phyloP scores from a whole-genome alignment of 2,797 vertebrate genomes.

The Centropyge bicolor region DNA sequence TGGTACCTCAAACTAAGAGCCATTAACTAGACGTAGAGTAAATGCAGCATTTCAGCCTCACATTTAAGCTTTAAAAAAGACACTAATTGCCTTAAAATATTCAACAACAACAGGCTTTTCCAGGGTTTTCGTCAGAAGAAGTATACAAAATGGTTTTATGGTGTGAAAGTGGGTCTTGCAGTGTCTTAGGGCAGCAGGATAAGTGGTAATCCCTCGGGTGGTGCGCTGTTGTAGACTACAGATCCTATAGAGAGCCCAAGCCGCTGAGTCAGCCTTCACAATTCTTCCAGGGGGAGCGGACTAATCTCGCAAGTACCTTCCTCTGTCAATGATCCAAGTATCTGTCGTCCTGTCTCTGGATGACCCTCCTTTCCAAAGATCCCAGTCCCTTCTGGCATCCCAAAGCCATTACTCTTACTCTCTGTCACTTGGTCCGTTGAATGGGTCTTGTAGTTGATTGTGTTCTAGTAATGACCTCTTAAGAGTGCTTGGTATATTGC shows the following conservation, averaged over 20 bases:
- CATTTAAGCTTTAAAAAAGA: constrained; percentile 18
- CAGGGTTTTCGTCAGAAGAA: constrained; percentile 34
- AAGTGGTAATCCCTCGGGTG: constrained; percentile 71
- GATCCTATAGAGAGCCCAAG: constrained; percentile 51
- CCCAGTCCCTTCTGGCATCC: constrained; percentile 10
- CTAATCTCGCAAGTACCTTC: constrained; percentile 69
- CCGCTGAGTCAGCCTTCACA: constrained; percentile 77
- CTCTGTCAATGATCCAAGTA: constrained; percentile 67
- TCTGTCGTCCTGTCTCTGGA: constrained; percentile 57
- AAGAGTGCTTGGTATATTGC: constrained; percentile 12
- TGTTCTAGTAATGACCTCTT: constrained; percentile 15
- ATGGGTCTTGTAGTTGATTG: constrained; percentile 24
- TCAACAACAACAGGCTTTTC: constrained; percentile 38
- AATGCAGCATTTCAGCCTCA: constrained; percentile 35
- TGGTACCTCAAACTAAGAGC: neutral
- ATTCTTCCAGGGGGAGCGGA: constrained; percentile 60
- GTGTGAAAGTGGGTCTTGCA: constrained; percentile 60
- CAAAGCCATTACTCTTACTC: constrained; percentile 32
- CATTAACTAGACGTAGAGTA: constrained; percentile 17
- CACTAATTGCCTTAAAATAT: constrained; percentile 60
- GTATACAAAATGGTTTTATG: constrained; percentile 51
- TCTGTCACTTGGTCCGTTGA: constrained; percentile 44
- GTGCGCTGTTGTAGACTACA: constrained; percentile 61
- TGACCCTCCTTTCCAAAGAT: constrained; percentile 43
- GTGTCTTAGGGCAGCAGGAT: constrained; percentile 74